Evolutionary conservation across 2,888 invertebrate genomes (phyloP), one percentile per base, ranked within the genome.

Genomic region (Poecilus cupreus): DNA sequence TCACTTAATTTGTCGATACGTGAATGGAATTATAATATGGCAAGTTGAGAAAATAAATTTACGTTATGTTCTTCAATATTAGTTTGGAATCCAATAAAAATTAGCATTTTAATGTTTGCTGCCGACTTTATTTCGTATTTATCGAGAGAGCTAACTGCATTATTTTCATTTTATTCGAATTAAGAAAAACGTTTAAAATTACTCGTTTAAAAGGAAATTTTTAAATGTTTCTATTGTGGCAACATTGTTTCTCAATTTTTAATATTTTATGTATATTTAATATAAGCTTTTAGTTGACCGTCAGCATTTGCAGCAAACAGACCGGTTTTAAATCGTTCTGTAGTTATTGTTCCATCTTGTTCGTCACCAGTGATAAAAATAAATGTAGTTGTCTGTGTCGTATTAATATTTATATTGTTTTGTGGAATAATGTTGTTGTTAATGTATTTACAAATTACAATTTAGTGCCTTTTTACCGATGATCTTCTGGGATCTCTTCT

Each of bases 1-100:
- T 80, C 80, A 57, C 80, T 80, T 80, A 51, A 72, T 80, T 80
- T 80, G 80, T 72, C 70, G 72, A 80, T 80, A 80, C 80, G 72
- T 72, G 80, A 72, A 80, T 57, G 18, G 80, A 80, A 80, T 80
- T 24, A 51, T 72, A 80, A 80, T 80, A 54, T 70, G 68, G 72
- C 39, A n/a, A 75, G 46, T 20, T 46, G 72, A 24, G 43, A 32
- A 75, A 75, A 75, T 75, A 49, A 75, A 75, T 75, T 75, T 51
- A 32, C 13, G 32, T 75, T 75, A 75, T 51, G 20, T 75, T 51
- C 49, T 51, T 75, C 77, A 57, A 77, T 77, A 77, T 77, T 77
- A 77, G 43, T 77, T 77, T 60, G 18, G 57, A 77, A 77, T 77
- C 60, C 57, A 77, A 77, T 77, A 77, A 77, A 51, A 77, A 77